Conservation (phyloP, 2,888 invertebrate genomes). For the Drosophila demipolita region DNA sequence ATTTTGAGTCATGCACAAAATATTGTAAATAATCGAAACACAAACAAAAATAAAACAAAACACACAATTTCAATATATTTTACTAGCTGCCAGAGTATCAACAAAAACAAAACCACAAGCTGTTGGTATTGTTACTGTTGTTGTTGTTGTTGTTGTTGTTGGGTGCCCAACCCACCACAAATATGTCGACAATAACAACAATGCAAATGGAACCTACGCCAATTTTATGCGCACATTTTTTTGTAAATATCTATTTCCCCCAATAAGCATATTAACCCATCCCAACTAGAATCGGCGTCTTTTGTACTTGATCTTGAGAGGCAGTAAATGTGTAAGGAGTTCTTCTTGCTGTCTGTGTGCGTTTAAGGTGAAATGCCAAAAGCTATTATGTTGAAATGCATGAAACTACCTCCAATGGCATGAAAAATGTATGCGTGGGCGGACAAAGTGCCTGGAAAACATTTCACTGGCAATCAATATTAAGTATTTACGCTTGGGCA, state of each 20-base stretch:
- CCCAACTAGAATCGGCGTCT: slow-evolving; percentile 34
- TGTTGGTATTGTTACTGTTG: slow-evolving; percentile 17
- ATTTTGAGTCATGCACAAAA: slow-evolving; percentile 6
- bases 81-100: slow-evolving; percentile 35
- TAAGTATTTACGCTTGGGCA: slow-evolving; percentile 57
- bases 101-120: slow-evolving; percentile 32
- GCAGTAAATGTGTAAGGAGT: background rate
- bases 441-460: slow-evolving; percentile 24
- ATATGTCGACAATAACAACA: slow-evolving; percentile 35
- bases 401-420: slow-evolving; percentile 43
- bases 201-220: slow-evolving; percentile 43
- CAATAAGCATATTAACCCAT: slow-evolving; percentile 20
- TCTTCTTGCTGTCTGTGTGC: slow-evolving; percentile 3
- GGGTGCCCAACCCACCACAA: slow-evolving; percentile 50
- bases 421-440: slow-evolving; percentile 52
- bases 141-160: slow-evolving; percentile 28
- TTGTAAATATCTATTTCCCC: slow-evolving; percentile 17
- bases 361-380: slow-evolving; percentile 50
- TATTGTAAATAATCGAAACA: slow-evolving; percentile 10
- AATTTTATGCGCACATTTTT: slow-evolving; percentile 54
- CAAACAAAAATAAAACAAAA: slow-evolving; percentile 8
- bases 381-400: slow-evolving; percentile 48
- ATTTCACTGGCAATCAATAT: slow-evolving; percentile 49
- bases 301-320: slow-evolving; percentile 70
- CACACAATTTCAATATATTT: slow-evolving; percentile 4